These are phyloP conservation scores for Drosophila percnosoma DNA, from an alignment of 2,888 invertebrate genomes.

Conservation along the genomic window DNA sequence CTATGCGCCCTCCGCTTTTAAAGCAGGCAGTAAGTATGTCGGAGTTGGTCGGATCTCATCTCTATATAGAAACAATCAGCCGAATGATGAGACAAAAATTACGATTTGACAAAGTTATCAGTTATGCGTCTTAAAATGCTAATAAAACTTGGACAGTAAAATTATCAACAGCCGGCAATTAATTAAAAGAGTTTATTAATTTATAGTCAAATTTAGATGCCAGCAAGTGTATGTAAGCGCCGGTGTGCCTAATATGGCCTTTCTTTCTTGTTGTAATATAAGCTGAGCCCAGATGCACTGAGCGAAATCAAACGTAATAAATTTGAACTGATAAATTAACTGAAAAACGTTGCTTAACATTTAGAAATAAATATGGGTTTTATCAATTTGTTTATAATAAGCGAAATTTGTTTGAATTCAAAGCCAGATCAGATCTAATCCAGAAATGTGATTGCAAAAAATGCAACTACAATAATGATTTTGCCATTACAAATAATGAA, in stretches of 20 bases:
- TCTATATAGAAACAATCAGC: background rate
- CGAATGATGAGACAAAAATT: background rate
- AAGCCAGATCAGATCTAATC: background rate
- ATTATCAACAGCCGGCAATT: background rate
- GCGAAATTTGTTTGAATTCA: background rate
- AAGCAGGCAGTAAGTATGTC: background rate
- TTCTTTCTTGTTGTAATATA: background rate
- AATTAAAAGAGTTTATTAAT: background rate
- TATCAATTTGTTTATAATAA: background rate
- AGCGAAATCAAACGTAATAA: background rate
- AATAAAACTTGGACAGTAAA: background rate
- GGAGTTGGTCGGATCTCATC: background rate
- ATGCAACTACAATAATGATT: background rate
- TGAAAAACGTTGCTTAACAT: background rate
- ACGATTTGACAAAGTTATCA: background rate
- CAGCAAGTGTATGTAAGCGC: background rate
- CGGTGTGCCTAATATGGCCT: background rate
- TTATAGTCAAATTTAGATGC: background rate
- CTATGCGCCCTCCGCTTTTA: background rate
- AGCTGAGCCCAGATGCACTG: background rate
- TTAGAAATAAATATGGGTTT: background rate
- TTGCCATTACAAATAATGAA: background rate
- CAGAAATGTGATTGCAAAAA: fast-evolving
- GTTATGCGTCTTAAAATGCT: no score
- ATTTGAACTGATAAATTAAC: background rate